Evolutionary conservation across 1,140 invertebrate species (phyloP).

Genomic region (Tyrophagus putrescentiae): DNA sequence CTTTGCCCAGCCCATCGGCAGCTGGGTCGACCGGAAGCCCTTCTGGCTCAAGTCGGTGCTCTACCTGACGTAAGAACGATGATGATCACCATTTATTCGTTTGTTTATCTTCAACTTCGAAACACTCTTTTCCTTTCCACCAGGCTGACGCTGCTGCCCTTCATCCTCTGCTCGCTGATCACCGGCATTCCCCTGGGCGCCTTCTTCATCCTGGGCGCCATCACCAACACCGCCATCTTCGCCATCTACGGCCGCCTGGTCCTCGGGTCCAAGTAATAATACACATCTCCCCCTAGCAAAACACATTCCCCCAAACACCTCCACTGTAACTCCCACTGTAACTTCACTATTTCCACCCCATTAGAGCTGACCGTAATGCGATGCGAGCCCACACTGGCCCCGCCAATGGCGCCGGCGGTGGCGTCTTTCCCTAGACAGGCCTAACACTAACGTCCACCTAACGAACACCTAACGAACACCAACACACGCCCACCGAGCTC

Average conservation of each 20-base stretch:
- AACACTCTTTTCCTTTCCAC: not conserved
- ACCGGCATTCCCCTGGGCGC: not conserved
- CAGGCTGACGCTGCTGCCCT: not conserved
- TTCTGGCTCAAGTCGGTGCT: not conserved
- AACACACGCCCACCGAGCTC: too few relatives aligned
- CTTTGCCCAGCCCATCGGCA: not conserved
- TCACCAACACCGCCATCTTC: not conserved
- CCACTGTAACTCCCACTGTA: too few relatives aligned
- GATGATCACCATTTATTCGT: not conserved
- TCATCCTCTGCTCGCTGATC: not conserved
- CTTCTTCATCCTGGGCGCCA: not conserved
- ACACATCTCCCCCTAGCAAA: not conserved
- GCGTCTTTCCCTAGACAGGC: constrained; percentile 1
- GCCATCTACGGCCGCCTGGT: not conserved
- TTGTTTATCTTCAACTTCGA: not conserved
- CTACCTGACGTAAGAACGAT: not conserved
- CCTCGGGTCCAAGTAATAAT: not conserved
- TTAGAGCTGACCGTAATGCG: not conserved
- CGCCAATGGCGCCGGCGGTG: constrained; percentile 9
- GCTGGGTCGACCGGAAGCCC: not conserved
- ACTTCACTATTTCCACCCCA: not conserved
- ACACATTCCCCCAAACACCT: not conserved
- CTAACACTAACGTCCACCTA: too few relatives aligned
- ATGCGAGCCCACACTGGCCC: too few relatives aligned
- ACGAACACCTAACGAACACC: too few relatives aligned